phyloP scores from a whole-genome alignment of 2,888 invertebrate species.

The Andrena praecox region DNA sequence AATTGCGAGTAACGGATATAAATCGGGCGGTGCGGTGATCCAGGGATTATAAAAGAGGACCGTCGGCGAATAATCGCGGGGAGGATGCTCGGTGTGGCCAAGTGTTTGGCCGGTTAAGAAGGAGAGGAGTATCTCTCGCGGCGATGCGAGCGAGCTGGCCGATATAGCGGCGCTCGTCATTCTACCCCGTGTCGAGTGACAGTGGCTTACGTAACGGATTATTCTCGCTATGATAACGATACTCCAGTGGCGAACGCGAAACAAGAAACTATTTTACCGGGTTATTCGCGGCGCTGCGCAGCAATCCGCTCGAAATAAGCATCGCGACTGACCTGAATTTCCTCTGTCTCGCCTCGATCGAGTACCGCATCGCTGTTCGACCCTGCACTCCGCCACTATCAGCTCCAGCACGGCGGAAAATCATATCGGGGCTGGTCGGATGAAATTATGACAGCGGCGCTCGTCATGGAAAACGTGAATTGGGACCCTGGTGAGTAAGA shows the following conservation, averaged over 20 bases:
- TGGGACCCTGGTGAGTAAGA: conserved; percentile 87
- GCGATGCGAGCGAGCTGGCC: conserved; percentile 44
- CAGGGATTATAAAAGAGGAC: background rate
- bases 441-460: conserved; percentile 87
- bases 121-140: background rate
- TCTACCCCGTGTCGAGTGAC: conserved; percentile 79
- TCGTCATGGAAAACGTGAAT: conserved; percentile 87
- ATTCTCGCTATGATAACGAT: conserved; percentile 78
- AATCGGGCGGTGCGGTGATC: conserved; percentile 16
- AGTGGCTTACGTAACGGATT: conserved; percentile 83
- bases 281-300: conserved; percentile 74
- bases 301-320: conserved; percentile 72
- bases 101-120: conserved; percentile 14
- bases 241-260: conserved; percentile 71
- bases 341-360: conserved; percentile 49
- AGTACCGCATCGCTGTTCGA: conserved; percentile 28
- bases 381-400: background rate
- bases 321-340: conserved; percentile 69
- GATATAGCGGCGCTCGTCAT: conserved; percentile 59
- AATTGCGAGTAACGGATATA: conserved; percentile 19
- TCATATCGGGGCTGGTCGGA: conserved; percentile 28
- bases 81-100: conserved; percentile 16
- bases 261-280: conserved; percentile 70
- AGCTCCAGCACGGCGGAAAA: conserved; percentile 19
- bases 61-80: background rate